Percentiles rank a stretch among this genome's conserved stretches.
Conservation (phyloP, 2,888 invertebrate species). For the Megalurothrips usitatus region DNA sequence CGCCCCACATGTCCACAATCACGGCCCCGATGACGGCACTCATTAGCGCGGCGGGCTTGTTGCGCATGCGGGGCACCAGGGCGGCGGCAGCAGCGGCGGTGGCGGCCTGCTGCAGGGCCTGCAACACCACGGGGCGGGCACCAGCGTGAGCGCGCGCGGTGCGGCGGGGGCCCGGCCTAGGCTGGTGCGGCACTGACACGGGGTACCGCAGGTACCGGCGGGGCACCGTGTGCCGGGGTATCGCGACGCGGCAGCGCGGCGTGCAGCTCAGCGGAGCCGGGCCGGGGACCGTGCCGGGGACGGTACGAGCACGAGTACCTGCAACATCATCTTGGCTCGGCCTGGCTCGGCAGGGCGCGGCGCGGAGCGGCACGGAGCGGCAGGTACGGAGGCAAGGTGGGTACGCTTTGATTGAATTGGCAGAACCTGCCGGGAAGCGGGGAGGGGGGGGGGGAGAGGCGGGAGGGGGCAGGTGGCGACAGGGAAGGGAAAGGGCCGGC, state of each 20-base stretch:
- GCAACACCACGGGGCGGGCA: too few species aligned
- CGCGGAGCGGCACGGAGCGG: neutral
- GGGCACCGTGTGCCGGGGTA: neutral
- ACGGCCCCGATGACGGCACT: too few species aligned
- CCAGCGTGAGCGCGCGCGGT: neutral
- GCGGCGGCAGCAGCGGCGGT: too few species aligned
- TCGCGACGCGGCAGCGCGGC: neutral
- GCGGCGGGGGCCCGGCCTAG: neutral
- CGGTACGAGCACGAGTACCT: neutral
- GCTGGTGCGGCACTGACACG: neutral
- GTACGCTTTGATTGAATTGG: conserved; percentile 24
- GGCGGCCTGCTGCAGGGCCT: too few species aligned
- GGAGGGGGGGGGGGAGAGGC: neutral
- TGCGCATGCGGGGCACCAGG: too few species aligned
- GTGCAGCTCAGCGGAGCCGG: neutral
- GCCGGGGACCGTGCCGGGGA: neutral
- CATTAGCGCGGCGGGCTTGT: neutral
- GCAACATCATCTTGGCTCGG: neutral
- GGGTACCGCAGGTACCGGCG: neutral
- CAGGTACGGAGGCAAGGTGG: neutral
- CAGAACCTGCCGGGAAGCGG: conserved; percentile 2
- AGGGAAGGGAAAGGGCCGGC: neutral
- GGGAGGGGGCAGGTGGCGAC: neutral
- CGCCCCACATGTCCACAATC: neutral
- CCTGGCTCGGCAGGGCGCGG: neutral